These are phyloP conservation scores for Meloe dianella DNA, from an alignment of 2,888 invertebrate species.

Conservation along the genomic window DNA sequence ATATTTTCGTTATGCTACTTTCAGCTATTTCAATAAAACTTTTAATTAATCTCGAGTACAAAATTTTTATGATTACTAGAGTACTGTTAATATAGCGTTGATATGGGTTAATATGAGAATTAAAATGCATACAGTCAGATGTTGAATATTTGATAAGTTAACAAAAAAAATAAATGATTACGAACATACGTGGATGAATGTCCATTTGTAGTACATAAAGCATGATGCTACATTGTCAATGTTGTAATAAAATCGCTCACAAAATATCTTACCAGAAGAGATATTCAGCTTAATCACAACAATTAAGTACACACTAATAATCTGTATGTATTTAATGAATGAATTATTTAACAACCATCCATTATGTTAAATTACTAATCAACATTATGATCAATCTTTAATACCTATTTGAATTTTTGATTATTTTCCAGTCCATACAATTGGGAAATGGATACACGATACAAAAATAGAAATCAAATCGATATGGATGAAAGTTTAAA, in stretches of 20 bases:
- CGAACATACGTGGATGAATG: too few relatives aligned
- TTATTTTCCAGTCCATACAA: neutral
- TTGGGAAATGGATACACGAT: conserved; percentile 26
- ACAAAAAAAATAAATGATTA: too few relatives aligned
- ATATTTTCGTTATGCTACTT: too few relatives aligned
- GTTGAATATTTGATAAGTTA: conserved; percentile 10
- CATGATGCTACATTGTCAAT: too few relatives aligned
- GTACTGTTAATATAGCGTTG: too few relatives aligned
- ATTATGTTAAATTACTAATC: conserved; percentile 39
- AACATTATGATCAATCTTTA: too few relatives aligned
- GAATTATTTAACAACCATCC: conserved; percentile 39
- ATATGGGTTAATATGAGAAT: neutral
- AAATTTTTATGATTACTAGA: too few relatives aligned
- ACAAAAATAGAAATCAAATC: conserved; percentile 12
- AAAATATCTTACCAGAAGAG: conserved; percentile 40
- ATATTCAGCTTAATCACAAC: conserved; percentile 29
- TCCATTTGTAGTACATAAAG: too few relatives aligned
- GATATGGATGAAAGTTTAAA: neutral
- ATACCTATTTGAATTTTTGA: too few relatives aligned
- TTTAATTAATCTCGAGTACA: conserved; percentile 7
- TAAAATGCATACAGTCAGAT: neutral
- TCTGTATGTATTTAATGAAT: conserved; percentile 38
- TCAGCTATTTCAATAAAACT: conserved; percentile 1
- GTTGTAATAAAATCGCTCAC: too few relatives aligned
- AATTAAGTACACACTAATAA: too few relatives aligned